Conservation (phyloP, 30 jellyfish, hydroid and myxozoan genomes). For the Aurelia coerulea region DNA sequence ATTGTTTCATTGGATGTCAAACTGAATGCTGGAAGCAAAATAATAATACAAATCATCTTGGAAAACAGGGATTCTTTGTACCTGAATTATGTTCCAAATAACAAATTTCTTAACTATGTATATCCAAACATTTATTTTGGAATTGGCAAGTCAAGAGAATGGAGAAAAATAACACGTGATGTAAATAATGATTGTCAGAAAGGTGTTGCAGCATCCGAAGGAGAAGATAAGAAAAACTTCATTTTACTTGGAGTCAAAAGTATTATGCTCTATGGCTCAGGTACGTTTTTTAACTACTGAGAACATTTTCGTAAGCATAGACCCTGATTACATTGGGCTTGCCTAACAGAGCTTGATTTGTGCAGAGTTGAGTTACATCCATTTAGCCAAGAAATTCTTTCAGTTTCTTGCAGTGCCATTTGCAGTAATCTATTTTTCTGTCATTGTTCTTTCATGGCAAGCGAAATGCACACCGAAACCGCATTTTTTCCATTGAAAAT, state of each 20-base stretch:
- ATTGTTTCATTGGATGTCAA: conserved; percentile 37
- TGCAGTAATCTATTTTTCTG: too few relatives aligned
- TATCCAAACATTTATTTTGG: conserved; percentile 31
- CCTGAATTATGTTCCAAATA: conserved; percentile 10
- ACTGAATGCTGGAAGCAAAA: conserved; percentile 10
- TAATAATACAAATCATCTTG: conserved; percentile 36
- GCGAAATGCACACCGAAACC: too few relatives aligned
- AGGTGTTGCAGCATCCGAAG: conserved; percentile 54
- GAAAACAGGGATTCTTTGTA: not conserved
- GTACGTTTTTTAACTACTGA: not conserved
- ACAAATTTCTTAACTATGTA: not conserved
- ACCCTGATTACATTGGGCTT: too few relatives aligned
- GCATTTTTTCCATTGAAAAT: too few relatives aligned
- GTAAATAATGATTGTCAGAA: conserved; percentile 66
- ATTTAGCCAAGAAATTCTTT: too few relatives aligned
- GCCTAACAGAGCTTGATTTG: too few relatives aligned
- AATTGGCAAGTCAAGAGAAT: conserved; percentile 22
- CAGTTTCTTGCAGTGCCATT: too few relatives aligned
- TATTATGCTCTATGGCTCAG: conserved; percentile 18
- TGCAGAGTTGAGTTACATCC: too few relatives aligned
- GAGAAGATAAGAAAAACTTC: conserved; percentile 1
- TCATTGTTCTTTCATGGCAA: too few relatives aligned
- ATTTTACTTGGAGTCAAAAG: not conserved
- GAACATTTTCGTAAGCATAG: not conserved
- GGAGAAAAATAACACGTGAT: conserved; percentile 73